Percentiles rank a stretch among this genome's conserved stretches.
phyloP scores from a whole-genome alignment of 2,888 invertebrate species.

The Gonocerus acuteangulatus region DNA sequence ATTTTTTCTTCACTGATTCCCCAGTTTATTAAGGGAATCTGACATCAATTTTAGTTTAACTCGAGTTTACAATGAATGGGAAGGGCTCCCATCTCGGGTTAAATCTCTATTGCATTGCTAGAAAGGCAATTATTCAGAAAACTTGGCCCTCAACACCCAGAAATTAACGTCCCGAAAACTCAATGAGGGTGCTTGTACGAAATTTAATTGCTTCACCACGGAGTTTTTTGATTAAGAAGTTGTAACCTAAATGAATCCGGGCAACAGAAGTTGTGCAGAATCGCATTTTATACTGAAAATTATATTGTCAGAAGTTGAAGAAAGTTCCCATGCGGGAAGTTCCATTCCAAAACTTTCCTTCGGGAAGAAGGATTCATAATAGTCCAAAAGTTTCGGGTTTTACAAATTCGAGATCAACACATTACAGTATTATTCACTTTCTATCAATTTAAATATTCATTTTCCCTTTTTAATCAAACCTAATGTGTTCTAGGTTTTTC shows the following conservation, averaged over 20 bases:
- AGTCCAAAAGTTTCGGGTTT: conserved; percentile 12
- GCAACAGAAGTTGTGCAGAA: conserved; percentile 13
- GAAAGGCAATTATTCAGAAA: not conserved
- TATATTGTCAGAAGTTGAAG: conserved; percentile 10
- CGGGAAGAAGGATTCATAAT: conserved; percentile 15
- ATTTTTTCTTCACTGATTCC: no score
- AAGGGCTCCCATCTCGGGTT: no score
- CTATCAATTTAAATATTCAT: no score
- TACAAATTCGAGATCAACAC: conserved; percentile 14
- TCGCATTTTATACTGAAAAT: conserved; percentile 22
- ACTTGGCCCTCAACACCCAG: not conserved
- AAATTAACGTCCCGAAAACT: conserved; percentile 2
- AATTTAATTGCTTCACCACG: conserved; percentile 6
- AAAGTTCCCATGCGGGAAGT: conserved; percentile 6
- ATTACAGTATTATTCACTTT: conserved; percentile 4
- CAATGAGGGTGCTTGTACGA: not conserved
- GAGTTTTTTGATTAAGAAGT: conserved; percentile 22
- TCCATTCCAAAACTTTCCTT: conserved; percentile 10
- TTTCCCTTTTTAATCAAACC: no score
- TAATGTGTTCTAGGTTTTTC: no score
- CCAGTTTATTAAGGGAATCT: no score
- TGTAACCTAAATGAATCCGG: conserved; percentile 18
- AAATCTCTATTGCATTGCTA: no score
- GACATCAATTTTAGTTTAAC: no score
- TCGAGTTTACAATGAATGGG: no score